Evolutionary conservation across 2,888 invertebrate species (phyloP), one percentile per base, ranked within the genome.

Genomic region (Andrena bucephala): DNA sequence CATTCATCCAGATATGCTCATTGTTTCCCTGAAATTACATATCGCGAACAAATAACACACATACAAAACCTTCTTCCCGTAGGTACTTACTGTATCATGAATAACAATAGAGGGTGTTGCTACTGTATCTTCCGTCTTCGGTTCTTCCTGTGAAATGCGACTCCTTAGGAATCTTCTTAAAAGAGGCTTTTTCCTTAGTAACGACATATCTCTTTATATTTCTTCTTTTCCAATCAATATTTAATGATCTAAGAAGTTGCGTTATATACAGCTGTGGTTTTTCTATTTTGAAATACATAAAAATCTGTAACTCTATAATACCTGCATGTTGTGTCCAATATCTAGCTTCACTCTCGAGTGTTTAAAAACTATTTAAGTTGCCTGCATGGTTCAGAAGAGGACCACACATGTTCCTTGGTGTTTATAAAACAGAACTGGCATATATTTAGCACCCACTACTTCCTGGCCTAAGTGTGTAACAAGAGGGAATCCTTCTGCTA

Each of bases 381-480:
- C 78, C 76, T 77, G 85, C 88, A 86, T 85, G 83, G 77, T 86
- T 85, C 52, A 20, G 67, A 86, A 80, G 86, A 87, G 84, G 76
- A 87, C 81, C 87, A 87, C 90, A 84, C 84, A 85, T 91, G 87
- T 87, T 87, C 81, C 78, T 72, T 83, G 75, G 85, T 92, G 91
- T 92, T 92, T 91, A 92, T 92, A 89, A 93, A 91, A 92, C 90
- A 91, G 82, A 89, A 77, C 86, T 74, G 88, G 85, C 85, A 88
- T 93, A 93, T 92, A 92, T 93, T 93, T 93, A 93, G 92, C 90
- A 70, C 81, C 36, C 50, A 74, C 78, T 80, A 71, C 80, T 79
- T 80, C 68, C 36, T 63, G 7, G 36, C 54, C 16, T 33, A 71
- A 24, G 31, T 69, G 16, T 73, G 16, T 27, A 66, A 10, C 10